Conservation (phyloP, 2,888 invertebrate genomes). For the Rutpela maculata region DNA sequence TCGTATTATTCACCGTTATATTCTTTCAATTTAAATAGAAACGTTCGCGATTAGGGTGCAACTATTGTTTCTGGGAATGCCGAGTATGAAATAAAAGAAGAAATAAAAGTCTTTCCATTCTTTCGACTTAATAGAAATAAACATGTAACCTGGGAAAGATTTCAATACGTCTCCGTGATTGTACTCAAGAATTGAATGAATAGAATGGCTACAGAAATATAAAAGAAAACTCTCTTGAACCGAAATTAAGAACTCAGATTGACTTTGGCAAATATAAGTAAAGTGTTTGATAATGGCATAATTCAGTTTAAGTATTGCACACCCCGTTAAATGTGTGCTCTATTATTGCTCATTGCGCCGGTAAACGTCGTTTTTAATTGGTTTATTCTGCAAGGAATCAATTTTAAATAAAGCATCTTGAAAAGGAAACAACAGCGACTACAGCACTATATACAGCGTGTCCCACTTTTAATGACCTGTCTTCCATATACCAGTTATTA, state of each 20-base stretch:
- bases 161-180: slow-evolving; percentile 12
- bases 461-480: too few relatives aligned
- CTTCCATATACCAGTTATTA: too few relatives aligned
- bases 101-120: slow-evolving; percentile 10
- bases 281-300: too few relatives aligned
- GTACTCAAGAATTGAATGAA: slow-evolving; percentile 10
- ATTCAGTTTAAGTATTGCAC: too few relatives aligned
- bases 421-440: too few relatives aligned
- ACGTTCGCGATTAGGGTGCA: slow-evolving; percentile 5
- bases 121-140: slow-evolving; percentile 14
- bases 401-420: too few relatives aligned
- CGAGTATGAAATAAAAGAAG: slow-evolving; percentile 3
- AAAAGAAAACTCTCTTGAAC: slow-evolving; percentile 10
- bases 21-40: neutral
- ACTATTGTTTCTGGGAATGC: slow-evolving; percentile 5
- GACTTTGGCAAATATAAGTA: neutral
- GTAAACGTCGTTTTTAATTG: too few relatives aligned
- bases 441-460: too few relatives aligned
- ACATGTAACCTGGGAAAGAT: slow-evolving; percentile 12
- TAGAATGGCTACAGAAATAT: neutral
- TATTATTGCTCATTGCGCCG: too few relatives aligned
- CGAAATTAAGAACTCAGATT: neutral
- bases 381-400: too few relatives aligned
- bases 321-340: too few relatives aligned
- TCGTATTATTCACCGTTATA: neutral